Evolutionary conservation across 2,113 vertebrate species (phyloP).

Genomic region (Entomyzon cyanotis): DNA sequence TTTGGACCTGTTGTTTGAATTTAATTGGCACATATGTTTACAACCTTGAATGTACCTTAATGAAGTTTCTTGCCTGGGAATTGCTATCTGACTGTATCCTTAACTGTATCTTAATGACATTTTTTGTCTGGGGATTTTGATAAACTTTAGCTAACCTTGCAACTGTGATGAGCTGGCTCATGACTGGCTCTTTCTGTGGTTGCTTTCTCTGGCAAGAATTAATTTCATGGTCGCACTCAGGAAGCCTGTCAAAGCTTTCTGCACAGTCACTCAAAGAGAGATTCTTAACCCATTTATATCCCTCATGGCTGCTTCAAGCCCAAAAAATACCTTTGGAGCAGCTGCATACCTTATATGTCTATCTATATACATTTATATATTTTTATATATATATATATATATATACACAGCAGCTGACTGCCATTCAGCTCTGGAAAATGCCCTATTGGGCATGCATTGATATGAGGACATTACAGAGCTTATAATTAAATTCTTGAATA

Average conservation of each 20-base stretch:
- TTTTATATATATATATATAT: background rate
- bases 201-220: constrained; percentile 31
- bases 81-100: constrained; percentile 39
- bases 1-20: constrained; percentile 11
- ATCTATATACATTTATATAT: background rate
- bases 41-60: constrained; percentile 35
- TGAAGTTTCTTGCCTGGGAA: constrained; percentile 40
- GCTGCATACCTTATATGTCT: background rate
- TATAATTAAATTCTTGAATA: background rate
- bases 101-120: constrained; percentile 52
- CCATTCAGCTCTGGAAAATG: background rate
- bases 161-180: background rate
- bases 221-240: background rate
- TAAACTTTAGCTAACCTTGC: constrained; percentile 53
- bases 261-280: background rate
- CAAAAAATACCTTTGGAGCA: background rate
- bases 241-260: background rate
- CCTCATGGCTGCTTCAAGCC: background rate
- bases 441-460: background rate
- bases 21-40: constrained; percentile 26
- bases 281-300: background rate
- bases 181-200: background rate
- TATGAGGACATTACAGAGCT: background rate
- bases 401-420: background rate
- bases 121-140: constrained; percentile 51